Percentiles rank a stretch among this genome's conserved stretches.
Conservation (phyloP, 2,113 vertebrate species). For the Paraplagusia blochii region DNA sequence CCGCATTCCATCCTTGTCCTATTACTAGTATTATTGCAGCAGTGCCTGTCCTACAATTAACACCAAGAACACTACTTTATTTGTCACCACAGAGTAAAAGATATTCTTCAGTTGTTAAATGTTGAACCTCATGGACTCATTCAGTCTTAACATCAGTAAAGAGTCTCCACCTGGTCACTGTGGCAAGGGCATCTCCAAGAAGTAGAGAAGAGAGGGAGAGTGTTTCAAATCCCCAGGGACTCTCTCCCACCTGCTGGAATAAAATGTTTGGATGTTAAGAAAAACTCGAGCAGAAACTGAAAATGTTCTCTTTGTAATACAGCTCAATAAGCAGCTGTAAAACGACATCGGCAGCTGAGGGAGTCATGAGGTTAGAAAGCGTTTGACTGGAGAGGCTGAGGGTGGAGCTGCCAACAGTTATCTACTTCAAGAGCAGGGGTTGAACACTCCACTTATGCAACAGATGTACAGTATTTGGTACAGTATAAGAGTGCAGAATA, state of each 20-base stretch:
- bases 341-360: slow-evolving; percentile 4
- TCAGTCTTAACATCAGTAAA: slow-evolving; percentile 1
- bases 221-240: slow-evolving; percentile 35
- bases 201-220: slow-evolving; percentile 10
- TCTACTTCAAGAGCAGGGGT: slow-evolving; percentile 6
- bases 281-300: slow-evolving; percentile 29
- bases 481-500: too few relatives aligned
- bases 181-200: slow-evolving; percentile 13
- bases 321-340: slow-evolving; percentile 19
- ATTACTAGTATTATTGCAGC: too few relatives aligned
- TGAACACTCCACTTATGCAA: too few relatives aligned
- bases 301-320: slow-evolving; percentile 19
- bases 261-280: slow-evolving; percentile 31
- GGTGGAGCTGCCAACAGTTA: background rate
- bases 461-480: too few relatives aligned
- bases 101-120: background rate
- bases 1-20: too few relatives aligned
- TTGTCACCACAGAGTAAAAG: too few relatives aligned
- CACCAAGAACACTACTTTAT: too few relatives aligned
- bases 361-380: slow-evolving; percentile 23
- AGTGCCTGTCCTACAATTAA: too few relatives aligned
- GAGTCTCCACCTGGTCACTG: slow-evolving; percentile 31
- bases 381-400: background rate
- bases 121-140: background rate
- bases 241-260: slow-evolving; percentile 48